phyloP scores from a whole-genome alignment of 2,797 vertebrate genomes.

The Sphaeramia orbicularis region DNA sequence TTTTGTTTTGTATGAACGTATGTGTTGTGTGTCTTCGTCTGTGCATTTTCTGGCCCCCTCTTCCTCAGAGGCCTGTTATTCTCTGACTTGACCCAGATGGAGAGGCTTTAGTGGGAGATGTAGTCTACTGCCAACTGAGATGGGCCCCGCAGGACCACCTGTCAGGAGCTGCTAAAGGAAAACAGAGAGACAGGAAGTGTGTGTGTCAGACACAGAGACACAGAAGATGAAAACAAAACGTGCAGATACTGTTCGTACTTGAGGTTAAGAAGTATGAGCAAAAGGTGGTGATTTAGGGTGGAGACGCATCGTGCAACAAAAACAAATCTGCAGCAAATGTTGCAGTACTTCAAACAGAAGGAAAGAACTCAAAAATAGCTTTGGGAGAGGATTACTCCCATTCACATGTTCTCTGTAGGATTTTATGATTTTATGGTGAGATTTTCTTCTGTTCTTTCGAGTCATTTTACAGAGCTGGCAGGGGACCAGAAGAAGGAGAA shows the following conservation, averaged over 20 bases:
- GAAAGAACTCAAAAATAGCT: slow-evolving; percentile 30
- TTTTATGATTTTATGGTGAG: slow-evolving; percentile 31
- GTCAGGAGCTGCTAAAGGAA: slow-evolving; percentile 70
- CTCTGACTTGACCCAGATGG: slow-evolving; percentile 73
- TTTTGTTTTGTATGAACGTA: slow-evolving; percentile 3
- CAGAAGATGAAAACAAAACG: slow-evolving; percentile 43
- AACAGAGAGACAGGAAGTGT: slow-evolving; percentile 47
- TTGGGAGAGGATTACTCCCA: slow-evolving; percentile 29
- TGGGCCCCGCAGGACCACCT: slow-evolving; percentile 72
- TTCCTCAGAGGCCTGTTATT: slow-evolving; percentile 67
- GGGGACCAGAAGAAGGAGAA: slow-evolving; percentile 8
- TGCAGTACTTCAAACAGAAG: slow-evolving; percentile 22
- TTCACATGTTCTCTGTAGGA: slow-evolving; percentile 36
- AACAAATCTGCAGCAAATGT: slow-evolving; percentile 21
- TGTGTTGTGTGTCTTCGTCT: background rate
- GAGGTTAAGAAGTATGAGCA: slow-evolving; percentile 21
- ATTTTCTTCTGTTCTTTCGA: slow-evolving; percentile 37
- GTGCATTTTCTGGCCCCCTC: slow-evolving; percentile 15
- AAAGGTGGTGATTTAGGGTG: slow-evolving; percentile 33
- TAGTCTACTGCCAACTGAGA: slow-evolving; percentile 66
- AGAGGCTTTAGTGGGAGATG: slow-evolving; percentile 73
- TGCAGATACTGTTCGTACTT: slow-evolving; percentile 42
- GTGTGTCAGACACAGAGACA: slow-evolving; percentile 28
- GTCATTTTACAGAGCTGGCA: slow-evolving; percentile 29
- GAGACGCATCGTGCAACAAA: slow-evolving; percentile 24